Evolutionary conservation across 2,113 vertebrate species (phyloP).

Genomic region (Pelecanoides urinatrix): DNA sequence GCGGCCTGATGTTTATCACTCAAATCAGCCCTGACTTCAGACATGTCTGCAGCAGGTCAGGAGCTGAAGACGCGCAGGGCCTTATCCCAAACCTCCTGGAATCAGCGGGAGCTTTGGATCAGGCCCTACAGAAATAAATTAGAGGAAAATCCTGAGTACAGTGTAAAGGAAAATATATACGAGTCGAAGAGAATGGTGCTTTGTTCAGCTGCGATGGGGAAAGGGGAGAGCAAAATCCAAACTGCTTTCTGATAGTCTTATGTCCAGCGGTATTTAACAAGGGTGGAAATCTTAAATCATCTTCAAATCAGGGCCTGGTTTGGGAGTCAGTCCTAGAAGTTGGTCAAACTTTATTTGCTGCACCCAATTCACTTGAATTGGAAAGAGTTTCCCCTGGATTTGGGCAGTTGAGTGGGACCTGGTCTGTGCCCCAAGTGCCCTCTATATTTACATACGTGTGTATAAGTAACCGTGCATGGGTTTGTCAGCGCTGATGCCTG

Average conservation of each 20-base stretch:
- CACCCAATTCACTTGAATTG: not conserved
- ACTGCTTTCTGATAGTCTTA: not conserved
- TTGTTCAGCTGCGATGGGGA: conserved; percentile 9
- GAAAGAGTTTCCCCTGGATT: not conserved
- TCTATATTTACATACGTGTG: rapidly evolving
- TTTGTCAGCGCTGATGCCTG: rapidly evolving
- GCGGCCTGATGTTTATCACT: not conserved
- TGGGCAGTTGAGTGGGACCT: not conserved
- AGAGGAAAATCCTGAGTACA: not conserved
- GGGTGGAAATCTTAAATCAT: not conserved
- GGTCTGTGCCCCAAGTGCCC: not conserved
- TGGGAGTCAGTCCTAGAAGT: not conserved
- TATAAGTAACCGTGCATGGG: rapidly evolving
- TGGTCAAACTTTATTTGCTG: not conserved
- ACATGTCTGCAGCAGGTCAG: not conserved
- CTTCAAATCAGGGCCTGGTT: not conserved
- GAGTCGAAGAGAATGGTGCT: conserved; percentile 28
- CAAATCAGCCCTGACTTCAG: not conserved
- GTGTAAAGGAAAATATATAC: conserved; percentile 4
- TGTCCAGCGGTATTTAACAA: not conserved
- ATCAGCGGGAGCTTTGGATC: not conserved
- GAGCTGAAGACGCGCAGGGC: not conserved
- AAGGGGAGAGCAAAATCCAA: conserved; percentile 6
- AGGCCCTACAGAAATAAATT: conserved; percentile 1
- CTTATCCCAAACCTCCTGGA: not conserved